Percentiles rank a stretch among this genome's conserved stretches.
Conservation (phyloP, 2,797 vertebrate genomes). For the Acanthis flammea region DNA sequence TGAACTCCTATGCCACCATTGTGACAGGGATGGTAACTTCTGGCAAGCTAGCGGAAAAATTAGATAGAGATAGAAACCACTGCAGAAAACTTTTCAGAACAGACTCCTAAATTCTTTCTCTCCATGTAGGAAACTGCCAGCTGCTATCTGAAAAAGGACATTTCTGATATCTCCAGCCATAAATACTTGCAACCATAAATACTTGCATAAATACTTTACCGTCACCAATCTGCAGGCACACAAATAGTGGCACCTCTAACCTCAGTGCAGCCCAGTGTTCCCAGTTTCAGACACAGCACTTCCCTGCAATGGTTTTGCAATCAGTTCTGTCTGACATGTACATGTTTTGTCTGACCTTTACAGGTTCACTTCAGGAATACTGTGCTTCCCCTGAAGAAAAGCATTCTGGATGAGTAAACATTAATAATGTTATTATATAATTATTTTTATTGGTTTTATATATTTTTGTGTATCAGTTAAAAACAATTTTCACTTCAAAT, state of each 20-base stretch:
- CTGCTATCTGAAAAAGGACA: neutral
- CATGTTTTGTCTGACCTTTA: neutral
- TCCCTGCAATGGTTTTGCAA: neutral
- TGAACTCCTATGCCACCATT: neutral
- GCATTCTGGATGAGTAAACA: neutral
- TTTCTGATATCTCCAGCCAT: neutral
- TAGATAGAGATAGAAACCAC: neutral
- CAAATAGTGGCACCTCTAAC: fast-evolving
- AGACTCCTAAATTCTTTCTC: neutral
- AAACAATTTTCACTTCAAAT: neutral
- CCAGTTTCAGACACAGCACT: neutral
- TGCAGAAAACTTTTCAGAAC: neutral
- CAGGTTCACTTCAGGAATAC: neutral
- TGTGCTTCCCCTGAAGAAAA: neutral
- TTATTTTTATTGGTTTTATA: fast-evolving
- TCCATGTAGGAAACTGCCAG: neutral
- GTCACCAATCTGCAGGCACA: no score
- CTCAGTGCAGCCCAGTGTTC: neutral
- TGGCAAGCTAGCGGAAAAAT: neutral
- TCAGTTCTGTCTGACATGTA: neutral
- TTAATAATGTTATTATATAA: neutral
- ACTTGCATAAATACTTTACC: neutral
- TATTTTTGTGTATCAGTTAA: neutral
- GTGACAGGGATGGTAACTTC: neutral
- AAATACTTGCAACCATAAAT: neutral